Conservation (phyloP, 23 tunicate species). For the Oikopleura vanhoeffeni region DNA sequence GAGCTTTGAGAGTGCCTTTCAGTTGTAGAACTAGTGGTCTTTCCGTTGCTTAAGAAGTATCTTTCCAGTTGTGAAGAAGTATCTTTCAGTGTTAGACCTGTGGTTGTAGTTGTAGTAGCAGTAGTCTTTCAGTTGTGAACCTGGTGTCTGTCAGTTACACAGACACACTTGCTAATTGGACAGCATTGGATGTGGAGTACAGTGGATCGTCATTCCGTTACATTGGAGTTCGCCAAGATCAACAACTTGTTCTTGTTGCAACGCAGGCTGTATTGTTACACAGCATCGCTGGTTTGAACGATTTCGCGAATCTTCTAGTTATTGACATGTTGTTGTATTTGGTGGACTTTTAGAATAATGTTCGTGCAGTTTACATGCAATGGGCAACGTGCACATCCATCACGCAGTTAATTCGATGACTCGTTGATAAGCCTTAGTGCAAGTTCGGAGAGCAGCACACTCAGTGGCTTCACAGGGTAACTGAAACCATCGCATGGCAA, state of each 20-base stretch:
- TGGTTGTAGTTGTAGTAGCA: conserved; percentile 1
- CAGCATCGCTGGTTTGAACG: too few species aligned
- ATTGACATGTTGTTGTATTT: too few species aligned
- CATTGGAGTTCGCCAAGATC: conserved; percentile 29
- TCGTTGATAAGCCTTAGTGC: background rate
- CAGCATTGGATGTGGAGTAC: background rate
- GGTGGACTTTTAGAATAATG: background rate
- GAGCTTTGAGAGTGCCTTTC: background rate
- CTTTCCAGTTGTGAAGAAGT: too few species aligned
- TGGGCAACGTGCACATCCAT: background rate
- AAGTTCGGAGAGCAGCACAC: background rate
- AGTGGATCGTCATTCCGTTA: conserved; percentile 19
- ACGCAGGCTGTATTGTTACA: background rate
- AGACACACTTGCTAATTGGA: background rate
- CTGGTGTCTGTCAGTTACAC: too few species aligned
- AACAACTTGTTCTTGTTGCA: conserved; percentile 23
- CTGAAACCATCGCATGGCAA: background rate
- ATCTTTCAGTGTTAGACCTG: too few species aligned
- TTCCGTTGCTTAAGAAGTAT: too few species aligned
- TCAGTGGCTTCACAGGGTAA: background rate
- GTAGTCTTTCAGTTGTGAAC: too few species aligned
- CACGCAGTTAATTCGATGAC: background rate
- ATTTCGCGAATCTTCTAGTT: too few species aligned
- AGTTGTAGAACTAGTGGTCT: too few species aligned
- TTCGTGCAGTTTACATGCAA: background rate